These are phyloP conservation scores for Lamellibrachia satsuma DNA, from an alignment of 2,888 invertebrate species.

Conservation along the genomic window DNA sequence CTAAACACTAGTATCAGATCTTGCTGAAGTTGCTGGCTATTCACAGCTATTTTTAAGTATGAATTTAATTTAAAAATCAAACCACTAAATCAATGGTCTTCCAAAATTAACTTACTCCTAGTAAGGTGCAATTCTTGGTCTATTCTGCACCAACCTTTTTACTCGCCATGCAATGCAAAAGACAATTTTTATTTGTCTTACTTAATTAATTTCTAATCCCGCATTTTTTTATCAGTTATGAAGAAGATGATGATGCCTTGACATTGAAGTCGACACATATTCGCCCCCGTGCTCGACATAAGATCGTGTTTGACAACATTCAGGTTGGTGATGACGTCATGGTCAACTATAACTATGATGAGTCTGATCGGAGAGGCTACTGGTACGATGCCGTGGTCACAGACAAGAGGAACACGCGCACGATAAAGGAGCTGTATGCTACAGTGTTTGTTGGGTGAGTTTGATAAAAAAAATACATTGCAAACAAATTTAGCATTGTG, in stretches of 20 bases:
- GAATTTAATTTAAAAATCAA: neutral
- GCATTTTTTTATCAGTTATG: neutral
- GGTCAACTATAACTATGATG: slow-evolving; percentile 80
- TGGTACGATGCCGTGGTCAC: slow-evolving; percentile 72
- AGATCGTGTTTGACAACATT: slow-evolving; percentile 70
- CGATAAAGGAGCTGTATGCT: slow-evolving; percentile 57
- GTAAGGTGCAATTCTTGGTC: too few relatives aligned
- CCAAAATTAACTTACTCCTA: too few relatives aligned
- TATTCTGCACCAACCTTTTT: too few relatives aligned
- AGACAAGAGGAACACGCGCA: slow-evolving; percentile 54
- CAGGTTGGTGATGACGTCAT: slow-evolving; percentile 74
- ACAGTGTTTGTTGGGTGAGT: slow-evolving; percentile 64
- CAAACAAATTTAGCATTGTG: neutral
- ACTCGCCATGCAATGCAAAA: too few relatives aligned
- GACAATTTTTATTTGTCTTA: too few relatives aligned
- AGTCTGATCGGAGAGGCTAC: slow-evolving; percentile 74
- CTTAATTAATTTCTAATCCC: neutral
- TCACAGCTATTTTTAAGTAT: slow-evolving; percentile 13
- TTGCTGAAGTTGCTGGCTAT: neutral
- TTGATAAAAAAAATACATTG: neutral
- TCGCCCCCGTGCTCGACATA: slow-evolving; percentile 75
- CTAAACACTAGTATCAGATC: neutral
- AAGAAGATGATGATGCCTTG: neutral
- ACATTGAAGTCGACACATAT: slow-evolving; percentile 64
- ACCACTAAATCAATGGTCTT: neutral